Evolutionary conservation across 2,797 vertebrate genomes (phyloP), one percentile per base, ranked within the genome.

Genomic region (Sus cebifrons): DNA sequence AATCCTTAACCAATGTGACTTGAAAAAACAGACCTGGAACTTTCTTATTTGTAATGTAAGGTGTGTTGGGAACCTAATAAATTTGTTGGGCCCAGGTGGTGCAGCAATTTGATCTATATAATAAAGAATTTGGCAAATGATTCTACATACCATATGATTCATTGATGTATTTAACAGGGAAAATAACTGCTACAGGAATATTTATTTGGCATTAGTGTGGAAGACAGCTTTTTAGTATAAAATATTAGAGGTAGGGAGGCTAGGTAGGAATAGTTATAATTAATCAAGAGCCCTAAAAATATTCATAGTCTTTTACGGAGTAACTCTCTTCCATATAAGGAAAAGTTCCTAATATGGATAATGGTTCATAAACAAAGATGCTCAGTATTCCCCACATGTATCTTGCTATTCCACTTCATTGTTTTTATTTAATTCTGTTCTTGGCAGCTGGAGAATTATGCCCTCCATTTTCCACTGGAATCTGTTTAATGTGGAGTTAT

Each of bases 221-320:
- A 89, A 82, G 20, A 58, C 21, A 86, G 91, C 27, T 84, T 85
- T 88, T 77, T 93, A 83, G 13, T 15, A 9, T 73, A 78, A 89
- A 91, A 81, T 88, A 86, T 75, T 82, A 85, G 64, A 54, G 18
- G 20, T 54, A 85, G 52, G 6, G 23, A 74, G 6, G 6, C 23
- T 70, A 91, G 60, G 23, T 92, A 67, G 62, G 67, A 95, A 77
- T 21, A 65, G 71, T 40, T 78, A 21, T 62, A 54, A 82, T 71
- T 93, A 95, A 67, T 81, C 21, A 82, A 52, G 67, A 75, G 8
- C 54, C 27, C 86, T 74, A 93, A 91, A 82, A 86, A 44, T 77
- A 81, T 67, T 79, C 36, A 73, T 77, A 86, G 36, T 17, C 10
- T 83, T 82, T 87, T 82, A 54, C 65, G 10, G 68, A 86, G 17